Percentiles rank a stretch among this genome's conserved stretches.
These are phyloP conservation scores for Engystomops pustulosus DNA, from an alignment of 2,113 vertebrate genomes.

Conservation along the genomic window DNA sequence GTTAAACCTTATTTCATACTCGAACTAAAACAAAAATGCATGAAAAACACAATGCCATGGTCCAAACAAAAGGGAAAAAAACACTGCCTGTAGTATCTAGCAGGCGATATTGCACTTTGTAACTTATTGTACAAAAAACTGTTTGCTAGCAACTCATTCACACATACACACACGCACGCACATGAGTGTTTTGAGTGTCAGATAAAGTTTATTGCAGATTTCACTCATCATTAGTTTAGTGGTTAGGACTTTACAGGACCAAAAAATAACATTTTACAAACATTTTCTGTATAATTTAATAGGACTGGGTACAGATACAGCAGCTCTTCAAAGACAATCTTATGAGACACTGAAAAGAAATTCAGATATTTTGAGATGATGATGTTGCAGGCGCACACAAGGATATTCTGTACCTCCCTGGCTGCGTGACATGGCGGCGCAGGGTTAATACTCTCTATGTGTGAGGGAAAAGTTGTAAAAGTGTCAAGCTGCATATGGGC, in stretches of 20 bases:
- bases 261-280: conserved; percentile 52
- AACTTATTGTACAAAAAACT: background rate
- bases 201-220: conserved; percentile 45
- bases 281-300: conserved; percentile 45
- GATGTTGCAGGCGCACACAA: background rate
- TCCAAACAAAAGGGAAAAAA: background rate
- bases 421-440: background rate
- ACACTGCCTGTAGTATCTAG: background rate
- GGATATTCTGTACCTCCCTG: background rate
- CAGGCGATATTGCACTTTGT: background rate
- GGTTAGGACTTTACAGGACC: conserved; percentile 36
- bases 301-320: conserved; percentile 35
- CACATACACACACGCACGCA: conserved; percentile 24
- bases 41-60: background rate
- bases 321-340: conserved; percentile 30
- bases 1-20: background rate
- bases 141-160: background rate
- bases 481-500: conserved; percentile 35
- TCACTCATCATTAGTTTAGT: conserved; percentile 31
- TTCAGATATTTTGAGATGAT: background rate
- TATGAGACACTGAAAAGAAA: conserved; percentile 16
- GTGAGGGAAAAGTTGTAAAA: conserved; percentile 38
- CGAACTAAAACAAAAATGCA: background rate
- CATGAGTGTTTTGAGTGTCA: conserved; percentile 23
- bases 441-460: conserved; percentile 39